Evolutionary conservation across 2,797 vertebrate species (phyloP).

Genomic region (Petrocephalus schoutedeni): DNA sequence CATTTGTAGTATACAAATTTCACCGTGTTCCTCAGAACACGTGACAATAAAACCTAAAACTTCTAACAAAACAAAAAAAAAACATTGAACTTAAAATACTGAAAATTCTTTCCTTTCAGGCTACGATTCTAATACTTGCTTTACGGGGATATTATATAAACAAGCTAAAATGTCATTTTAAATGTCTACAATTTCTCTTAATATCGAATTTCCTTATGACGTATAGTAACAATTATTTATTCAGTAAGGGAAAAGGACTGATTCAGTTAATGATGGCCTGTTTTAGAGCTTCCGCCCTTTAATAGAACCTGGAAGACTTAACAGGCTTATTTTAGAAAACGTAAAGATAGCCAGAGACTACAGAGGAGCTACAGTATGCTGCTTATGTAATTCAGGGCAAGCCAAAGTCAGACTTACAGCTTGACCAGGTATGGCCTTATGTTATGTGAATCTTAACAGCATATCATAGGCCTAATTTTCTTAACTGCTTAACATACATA

Average conservation of each 20-base stretch:
- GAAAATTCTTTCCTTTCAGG: background rate
- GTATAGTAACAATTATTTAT: background rate
- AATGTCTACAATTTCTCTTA: background rate
- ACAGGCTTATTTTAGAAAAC: background rate
- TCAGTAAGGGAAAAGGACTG: background rate
- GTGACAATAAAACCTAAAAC: background rate
- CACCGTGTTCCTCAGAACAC: background rate
- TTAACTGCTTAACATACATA: background rate
- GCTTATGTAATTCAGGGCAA: background rate
- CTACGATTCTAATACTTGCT: background rate
- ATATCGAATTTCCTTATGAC: background rate
- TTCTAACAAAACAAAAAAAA: background rate
- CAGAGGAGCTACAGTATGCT: background rate
- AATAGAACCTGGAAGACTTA: background rate
- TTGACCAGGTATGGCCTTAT: background rate
- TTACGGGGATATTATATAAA: background rate
- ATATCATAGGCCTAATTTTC: background rate
- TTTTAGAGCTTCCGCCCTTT: background rate
- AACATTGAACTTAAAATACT: background rate
- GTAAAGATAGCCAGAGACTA: background rate
- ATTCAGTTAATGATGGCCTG: background rate
- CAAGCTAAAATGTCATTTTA: background rate
- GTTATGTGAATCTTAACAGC: background rate
- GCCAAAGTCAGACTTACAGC: background rate
- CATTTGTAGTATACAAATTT: background rate